Evolutionary conservation across 2,113 vertebrate species (phyloP).

Genomic region (Limanda limanda): DNA sequence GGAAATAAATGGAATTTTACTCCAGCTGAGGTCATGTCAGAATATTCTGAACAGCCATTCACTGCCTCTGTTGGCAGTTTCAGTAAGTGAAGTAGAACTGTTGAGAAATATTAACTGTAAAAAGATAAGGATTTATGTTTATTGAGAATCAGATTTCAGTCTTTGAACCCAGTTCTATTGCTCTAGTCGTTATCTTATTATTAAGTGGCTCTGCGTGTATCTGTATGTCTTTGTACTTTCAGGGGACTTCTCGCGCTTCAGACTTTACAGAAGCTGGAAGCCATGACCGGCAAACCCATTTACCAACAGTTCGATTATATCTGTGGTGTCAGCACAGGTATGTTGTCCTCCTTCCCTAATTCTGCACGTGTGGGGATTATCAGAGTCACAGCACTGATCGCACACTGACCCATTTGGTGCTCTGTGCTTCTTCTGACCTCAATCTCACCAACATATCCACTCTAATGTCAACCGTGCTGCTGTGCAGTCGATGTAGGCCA

Average conservation of each 20-base stretch:
- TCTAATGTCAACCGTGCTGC: neutral
- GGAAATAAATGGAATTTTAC: conserved; percentile 1
- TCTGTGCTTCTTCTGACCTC: conserved; percentile 40
- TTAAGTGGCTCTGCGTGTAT: neutral
- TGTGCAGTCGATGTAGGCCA: neutral
- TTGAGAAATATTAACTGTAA: conserved; percentile 3
- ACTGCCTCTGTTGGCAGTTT: neutral
- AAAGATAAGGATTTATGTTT: neutral
- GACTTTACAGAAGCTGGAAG: conserved; percentile 90
- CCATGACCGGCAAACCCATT: conserved; percentile 92
- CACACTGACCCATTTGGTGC: conserved; percentile 57
- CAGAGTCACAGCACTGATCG: conserved; percentile 19
- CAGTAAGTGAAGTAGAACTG: neutral
- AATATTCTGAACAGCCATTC: neutral
- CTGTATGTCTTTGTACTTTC: conserved; percentile 55
- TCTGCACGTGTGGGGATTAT: conserved; percentile 49
- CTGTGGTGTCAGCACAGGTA: conserved; percentile 99
- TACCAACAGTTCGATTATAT: conserved; percentile 98
- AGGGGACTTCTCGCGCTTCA: conserved; percentile 96
- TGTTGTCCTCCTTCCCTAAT: conserved; percentile 42
- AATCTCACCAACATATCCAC: conserved; percentile 3
- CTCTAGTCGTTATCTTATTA: neutral
- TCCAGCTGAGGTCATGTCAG: neutral
- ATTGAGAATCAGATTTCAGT: neutral
- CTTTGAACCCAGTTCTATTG: neutral